Percentiles rank a stretch among this genome's conserved stretches.
Evolutionary conservation across 2,888 invertebrate genomes (phyloP).

Genomic region (Drosophila melanosoma): DNA sequence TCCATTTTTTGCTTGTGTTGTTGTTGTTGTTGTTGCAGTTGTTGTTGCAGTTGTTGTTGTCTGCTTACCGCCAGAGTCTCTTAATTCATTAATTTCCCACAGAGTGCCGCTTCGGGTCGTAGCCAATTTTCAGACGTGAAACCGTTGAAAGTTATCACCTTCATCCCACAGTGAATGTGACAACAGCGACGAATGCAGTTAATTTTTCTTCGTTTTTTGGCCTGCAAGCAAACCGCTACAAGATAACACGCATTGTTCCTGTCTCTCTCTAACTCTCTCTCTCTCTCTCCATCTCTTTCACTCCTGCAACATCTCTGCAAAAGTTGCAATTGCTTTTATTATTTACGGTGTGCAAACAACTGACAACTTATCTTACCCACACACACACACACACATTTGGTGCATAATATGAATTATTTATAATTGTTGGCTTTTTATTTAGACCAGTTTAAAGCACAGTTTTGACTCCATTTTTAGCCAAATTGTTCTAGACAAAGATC

Average conservation of each 20-base stretch:
- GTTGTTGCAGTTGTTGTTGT: constrained; percentile 13
- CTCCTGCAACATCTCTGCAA: constrained; percentile 1
- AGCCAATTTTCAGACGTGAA: constrained; percentile 77
- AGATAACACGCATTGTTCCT: constrained; percentile 54
- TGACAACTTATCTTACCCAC: constrained; percentile 3
- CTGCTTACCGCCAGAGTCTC: constrained; percentile 56
- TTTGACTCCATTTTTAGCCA: neutral
- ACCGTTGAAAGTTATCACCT: constrained; percentile 82
- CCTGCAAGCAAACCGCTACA: constrained; percentile 40
- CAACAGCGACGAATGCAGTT: constrained; percentile 48
- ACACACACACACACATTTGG: neutral
- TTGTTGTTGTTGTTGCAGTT: constrained; percentile 20
- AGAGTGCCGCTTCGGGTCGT: constrained; percentile 51
- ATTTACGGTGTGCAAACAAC: constrained; percentile 34
- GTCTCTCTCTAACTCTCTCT: neutral
- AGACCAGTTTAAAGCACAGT: neutral
- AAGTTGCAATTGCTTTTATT: constrained; percentile 57
- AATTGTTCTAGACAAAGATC: neutral
- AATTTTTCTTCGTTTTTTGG: constrained; percentile 40
- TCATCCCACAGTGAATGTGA: constrained; percentile 42
- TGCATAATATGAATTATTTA: neutral
- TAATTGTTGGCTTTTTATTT: neutral
- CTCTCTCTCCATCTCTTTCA: neutral
- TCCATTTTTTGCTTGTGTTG: constrained; percentile 62
- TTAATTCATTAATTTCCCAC: constrained; percentile 81